Evolutionary conservation across 53 echinoderm and acorn worm species (phyloP).

Genomic region (Zoroaster sp.): DNA sequence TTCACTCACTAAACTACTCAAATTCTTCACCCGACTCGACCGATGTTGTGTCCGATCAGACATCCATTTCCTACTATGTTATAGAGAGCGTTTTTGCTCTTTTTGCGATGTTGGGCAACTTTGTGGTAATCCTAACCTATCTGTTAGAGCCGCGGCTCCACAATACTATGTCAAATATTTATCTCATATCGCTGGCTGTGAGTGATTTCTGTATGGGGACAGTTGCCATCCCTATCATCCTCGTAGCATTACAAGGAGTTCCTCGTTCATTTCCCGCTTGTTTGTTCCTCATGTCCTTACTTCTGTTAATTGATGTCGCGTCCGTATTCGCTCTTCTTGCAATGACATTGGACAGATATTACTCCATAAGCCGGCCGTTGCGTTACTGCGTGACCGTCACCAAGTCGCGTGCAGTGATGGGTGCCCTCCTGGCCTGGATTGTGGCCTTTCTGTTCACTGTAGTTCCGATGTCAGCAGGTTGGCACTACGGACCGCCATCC

Average conservation of each 20-base stretch:
- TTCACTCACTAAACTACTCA: neutral
- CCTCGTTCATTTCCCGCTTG: neutral
- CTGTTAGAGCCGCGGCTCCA: neutral
- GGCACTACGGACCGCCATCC: constrained; percentile 16
- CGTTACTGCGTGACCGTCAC: constrained; percentile 10
- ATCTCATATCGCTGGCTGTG: constrained; percentile 25
- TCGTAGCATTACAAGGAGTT: constrained; percentile 6
- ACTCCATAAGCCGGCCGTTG: constrained; percentile 21
- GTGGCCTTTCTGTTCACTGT: constrained; percentile 1
- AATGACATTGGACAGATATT: constrained; percentile 43
- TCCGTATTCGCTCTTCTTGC: neutral
- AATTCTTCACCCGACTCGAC: neutral
- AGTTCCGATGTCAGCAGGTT: constrained; percentile 18
- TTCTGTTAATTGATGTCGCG: constrained; percentile 8
- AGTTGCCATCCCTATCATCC: constrained; percentile 21
- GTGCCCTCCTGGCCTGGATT: neutral
- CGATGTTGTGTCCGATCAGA: neutral
- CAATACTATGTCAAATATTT: neutral
- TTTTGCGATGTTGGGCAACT: neutral
- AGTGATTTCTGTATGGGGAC: constrained; percentile 37
- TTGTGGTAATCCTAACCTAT: neutral
- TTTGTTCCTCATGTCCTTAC: neutral
- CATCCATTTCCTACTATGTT: neutral
- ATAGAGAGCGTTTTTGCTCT: neutral
- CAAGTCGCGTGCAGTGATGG: neutral